A percentile compares a stretch with the other conserved stretches of the same genome.
These are phyloP conservation scores for Horisme vitalbata DNA, from an alignment of 2,888 invertebrate species.

Conservation along the genomic window DNA sequence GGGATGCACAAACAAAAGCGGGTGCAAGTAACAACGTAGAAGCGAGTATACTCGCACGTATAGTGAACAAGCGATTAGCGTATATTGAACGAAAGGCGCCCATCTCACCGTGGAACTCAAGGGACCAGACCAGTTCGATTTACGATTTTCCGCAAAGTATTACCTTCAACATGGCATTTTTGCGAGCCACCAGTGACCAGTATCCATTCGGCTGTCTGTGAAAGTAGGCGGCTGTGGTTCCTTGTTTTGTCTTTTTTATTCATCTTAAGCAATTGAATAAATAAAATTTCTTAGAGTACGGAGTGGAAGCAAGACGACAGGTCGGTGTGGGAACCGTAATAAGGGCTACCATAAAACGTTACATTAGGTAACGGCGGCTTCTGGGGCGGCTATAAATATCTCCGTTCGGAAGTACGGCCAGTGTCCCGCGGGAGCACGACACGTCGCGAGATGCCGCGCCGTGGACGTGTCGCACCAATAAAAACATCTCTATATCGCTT, in stretches of 20 bases:
- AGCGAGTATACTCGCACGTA: conserved; percentile 39
- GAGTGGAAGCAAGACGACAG: conserved; percentile 53
- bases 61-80: conserved; percentile 61
- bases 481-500: conserved; percentile 72
- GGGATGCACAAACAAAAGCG: conserved; percentile 63
- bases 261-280: conserved; percentile 58
- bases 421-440: conserved; percentile 78
- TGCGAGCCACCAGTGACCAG: conserved; percentile 65
- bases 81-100: conserved; percentile 58
- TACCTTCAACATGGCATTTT: conserved; percentile 71
- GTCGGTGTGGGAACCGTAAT: conserved; percentile 73
- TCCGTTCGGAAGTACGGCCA: conserved; percentile 79
- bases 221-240: conserved; percentile 32
- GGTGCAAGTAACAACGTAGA: conserved; percentile 49
- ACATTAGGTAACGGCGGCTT: conserved; percentile 82
- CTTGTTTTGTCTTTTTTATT: conserved; percentile 47
- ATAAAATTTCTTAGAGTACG: conserved; percentile 53
- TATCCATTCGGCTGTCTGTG: conserved; percentile 33
- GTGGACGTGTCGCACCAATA: conserved; percentile 78
- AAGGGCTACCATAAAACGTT: conserved; percentile 81
- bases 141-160: conserved; percentile 79
- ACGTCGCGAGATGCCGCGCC: conserved; percentile 64
- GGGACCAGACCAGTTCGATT: conserved; percentile 68
- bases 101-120: conserved; percentile 35
- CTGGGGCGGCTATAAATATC: conserved; percentile 82